Evolutionary conservation across 2,797 vertebrate genomes (phyloP).

Genomic region (Hybognathus amarus): DNA sequence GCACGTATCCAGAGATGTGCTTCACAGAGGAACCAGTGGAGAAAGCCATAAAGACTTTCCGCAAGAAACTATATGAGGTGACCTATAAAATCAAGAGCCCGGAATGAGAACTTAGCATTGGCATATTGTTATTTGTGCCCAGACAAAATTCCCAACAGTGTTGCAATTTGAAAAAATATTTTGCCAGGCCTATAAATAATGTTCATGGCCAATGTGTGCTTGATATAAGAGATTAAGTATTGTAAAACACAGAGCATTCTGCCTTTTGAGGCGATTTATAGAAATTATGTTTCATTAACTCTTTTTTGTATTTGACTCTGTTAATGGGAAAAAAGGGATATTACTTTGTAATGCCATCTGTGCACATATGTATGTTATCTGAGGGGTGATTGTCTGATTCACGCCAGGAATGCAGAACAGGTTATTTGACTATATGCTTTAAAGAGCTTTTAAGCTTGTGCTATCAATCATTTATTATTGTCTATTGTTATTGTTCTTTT

Average conservation of each 20-base stretch:
- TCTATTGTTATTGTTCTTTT: too few species aligned
- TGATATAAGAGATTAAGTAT: neutral
- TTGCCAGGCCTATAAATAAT: neutral
- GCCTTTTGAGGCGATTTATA: neutral
- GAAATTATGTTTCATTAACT: neutral
- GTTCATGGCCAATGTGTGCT: neutral
- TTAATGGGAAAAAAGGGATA: neutral
- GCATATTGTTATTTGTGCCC: conserved; percentile 94
- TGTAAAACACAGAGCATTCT: neutral
- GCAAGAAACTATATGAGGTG: conserved; percentile 81
- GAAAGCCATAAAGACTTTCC: conserved; percentile 85
- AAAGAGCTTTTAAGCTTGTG: too few species aligned
- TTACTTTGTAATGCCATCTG: neutral
- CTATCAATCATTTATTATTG: neutral
- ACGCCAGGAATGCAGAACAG: too few species aligned
- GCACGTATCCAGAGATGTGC: conserved; percentile 89
- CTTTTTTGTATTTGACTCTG: neutral
- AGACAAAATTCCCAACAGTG: conserved; percentile 92
- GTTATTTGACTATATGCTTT: too few species aligned
- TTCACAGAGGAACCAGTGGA: conserved; percentile 90
- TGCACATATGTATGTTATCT: neutral
- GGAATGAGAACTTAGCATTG: conserved; percentile 90
- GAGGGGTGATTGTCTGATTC: neutral
- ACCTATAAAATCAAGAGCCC: conserved; percentile 76
- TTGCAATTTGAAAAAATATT: conserved; percentile 79